Base-by-base conservation (phyloP, 30 jellyfish, hydroid and myxozoan genomes). In the Aurelia aurita complex sp. Pacific region DNA sequence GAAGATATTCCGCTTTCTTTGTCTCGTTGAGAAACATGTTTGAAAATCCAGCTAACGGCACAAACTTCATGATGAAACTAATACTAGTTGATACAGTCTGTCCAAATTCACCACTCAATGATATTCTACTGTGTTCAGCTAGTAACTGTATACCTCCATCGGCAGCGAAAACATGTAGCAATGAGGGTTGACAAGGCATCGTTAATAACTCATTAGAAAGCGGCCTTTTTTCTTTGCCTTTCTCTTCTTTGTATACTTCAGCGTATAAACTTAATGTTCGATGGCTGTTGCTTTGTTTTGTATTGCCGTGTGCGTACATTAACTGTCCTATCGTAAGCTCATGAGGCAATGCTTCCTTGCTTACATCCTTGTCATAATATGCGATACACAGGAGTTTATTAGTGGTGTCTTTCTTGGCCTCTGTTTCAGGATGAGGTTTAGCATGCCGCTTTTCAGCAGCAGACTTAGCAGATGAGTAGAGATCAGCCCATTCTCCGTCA, bases 141-240 rank as follows among this genome's bases (percentile, higher is more conserved):
- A 94, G 94, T 15, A 94, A 64, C 34, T 90, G 91, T 67, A 94
- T 74, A 13, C 99, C 99, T 15, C 94, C 91, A 33, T 77, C 90
- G 19, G 85, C 77, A 23, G 99, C 96, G 76, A 94, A 94, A 2
- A 70, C 85, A 19, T 85, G 97, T 51, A 94, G 90, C 91, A 94
- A 62, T 3, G 99, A 71, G 12, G 93, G 92, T 29, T 77, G 63
- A 12, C 89, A 42, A 8, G 75, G 60, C 17, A 79, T 32, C 34
- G 67, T 82, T 42, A 86, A 77, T 74, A 52, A 33, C 15, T 89
- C 81, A 35, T 35, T 36, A 13, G 50, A 54, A 17, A 68, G 51
- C 64, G 29, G 60, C 29, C 73, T 53, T 29, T 64, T 76, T 51
- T 35, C 67, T 38, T n/a, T 62, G 40, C 69, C 67, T n/a, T 53